These are phyloP conservation scores for Poecile montanus DNA, from an alignment of 2,797 vertebrate species.

Conservation along the genomic window DNA sequence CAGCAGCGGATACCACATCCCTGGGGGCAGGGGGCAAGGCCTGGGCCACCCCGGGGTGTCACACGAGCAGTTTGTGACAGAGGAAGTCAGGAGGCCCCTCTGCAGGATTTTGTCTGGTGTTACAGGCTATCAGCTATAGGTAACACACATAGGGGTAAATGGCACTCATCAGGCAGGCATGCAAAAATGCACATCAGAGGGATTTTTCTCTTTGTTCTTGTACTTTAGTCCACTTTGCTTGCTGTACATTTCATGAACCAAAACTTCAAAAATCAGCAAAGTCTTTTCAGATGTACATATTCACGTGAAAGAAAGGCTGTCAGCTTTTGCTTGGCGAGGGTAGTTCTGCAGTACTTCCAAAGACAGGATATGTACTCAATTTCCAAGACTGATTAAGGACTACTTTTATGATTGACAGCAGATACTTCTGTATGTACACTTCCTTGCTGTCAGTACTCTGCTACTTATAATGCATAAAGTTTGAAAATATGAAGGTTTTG, in stretches of 20 bases:
- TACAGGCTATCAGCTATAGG: fast-evolving
- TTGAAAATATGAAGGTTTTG: background rate
- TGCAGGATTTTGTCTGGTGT: background rate
- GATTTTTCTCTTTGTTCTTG: background rate
- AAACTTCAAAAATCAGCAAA: background rate
- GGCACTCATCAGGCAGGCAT: background rate
- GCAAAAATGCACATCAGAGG: background rate
- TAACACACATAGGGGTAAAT: background rate
- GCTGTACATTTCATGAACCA: fast-evolving
- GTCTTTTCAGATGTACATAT: background rate
- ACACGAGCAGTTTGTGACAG: fast-evolving
- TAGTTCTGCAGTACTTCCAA: background rate
- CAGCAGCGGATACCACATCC: background rate
- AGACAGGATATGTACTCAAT: background rate
- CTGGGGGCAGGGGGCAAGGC: fast-evolving
- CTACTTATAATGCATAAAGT: background rate
- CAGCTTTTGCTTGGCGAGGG: background rate
- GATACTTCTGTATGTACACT: background rate
- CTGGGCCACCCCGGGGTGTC: background rate
- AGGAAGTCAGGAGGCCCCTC: background rate
- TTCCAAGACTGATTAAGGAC: background rate
- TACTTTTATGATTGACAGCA: background rate
- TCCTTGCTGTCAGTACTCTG: background rate
- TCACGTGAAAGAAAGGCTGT: background rate
- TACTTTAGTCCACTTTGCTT: background rate